Base-by-base conservation (phyloP, 1,140 invertebrate species). In the Lasioglossum baleicum region DNA sequence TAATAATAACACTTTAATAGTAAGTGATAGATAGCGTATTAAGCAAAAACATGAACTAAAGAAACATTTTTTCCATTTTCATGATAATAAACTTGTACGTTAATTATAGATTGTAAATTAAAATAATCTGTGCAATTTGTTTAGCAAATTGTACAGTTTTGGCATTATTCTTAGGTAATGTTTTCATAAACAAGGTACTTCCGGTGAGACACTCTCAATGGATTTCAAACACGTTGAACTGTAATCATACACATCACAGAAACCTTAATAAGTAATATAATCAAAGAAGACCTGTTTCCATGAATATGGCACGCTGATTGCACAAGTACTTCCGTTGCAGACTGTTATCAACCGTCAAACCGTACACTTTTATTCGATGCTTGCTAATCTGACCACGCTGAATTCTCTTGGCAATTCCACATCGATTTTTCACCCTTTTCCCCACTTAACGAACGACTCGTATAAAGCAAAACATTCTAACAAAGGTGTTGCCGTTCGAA, bases 291-390 rank as follows among this genome's bases (percentile, higher is more conserved):
- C n/a, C 20, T n/a, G 56, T 58, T 58, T n/a, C n/a, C 20, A 7
- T n/a, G 56, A 58, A 58, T n/a, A 58, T 58, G 6, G 20, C 56
- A 58, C 17, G 20, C 56, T n/a, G 56, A 58, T 58, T 58, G 56
- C 56, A 58, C 56, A 58, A 67, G 26, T 65, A 40, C 63, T 48
- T 53, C 51, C 31, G 68, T 70, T 58, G 68, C 75, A 61, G 15
- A 80, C 75, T 7, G 10, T 71, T 42, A 75, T 80, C 78, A 71
- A 80, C 53, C 72, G 56, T 80, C 65, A 58, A 75, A 80, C 64
- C 58, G n/a, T 40, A 11, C 17, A 15, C 56, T 8, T 60, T 80
- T 68, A 66, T 74, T 63, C 40, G 20, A n/a, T 22, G 17, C 7
- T n/a, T 20, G 20, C 6, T 58, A 58, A 58, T 58, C 20, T 58